Percentiles rank a stretch among this genome's conserved stretches.
Evolutionary conservation across 2,888 invertebrate genomes (phyloP).

Genomic region (Drosophila lacicola): DNA sequence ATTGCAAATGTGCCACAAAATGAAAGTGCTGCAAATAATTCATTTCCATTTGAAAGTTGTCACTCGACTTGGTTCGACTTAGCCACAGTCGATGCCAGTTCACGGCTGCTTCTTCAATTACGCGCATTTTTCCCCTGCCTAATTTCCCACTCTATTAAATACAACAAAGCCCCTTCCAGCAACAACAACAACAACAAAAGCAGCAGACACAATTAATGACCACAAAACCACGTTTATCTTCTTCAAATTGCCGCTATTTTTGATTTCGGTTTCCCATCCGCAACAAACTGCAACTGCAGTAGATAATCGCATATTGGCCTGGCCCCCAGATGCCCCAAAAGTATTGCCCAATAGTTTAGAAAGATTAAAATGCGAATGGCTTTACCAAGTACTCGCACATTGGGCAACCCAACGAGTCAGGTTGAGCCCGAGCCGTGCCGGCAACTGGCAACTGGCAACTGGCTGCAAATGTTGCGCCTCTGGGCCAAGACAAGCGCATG

Average conservation of each 20-base stretch:
- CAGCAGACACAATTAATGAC: constrained; percentile 26
- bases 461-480: constrained; percentile 30
- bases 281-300: constrained; percentile 24
- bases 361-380: constrained; percentile 72
- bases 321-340: constrained; percentile 42
- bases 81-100: constrained; percentile 1
- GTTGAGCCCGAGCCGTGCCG: constrained; percentile 22
- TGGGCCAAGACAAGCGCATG: constrained; percentile 43
- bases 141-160: constrained; percentile 47
- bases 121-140: constrained; percentile 42
- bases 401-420: constrained; percentile 52
- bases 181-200: constrained; percentile 15
- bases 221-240: constrained; percentile 58
- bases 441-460: constrained; percentile 17
- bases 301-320: constrained; percentile 60
- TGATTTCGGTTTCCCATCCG: constrained; percentile 51
- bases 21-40: constrained; percentile 68
- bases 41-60: constrained; percentile 75
- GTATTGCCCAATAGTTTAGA: constrained; percentile 76
- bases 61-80: constrained; percentile 52
- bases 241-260: constrained; percentile 62
- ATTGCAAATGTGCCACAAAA: constrained; percentile 62
- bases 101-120: constrained; percentile 60
- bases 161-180: constrained; percentile 23
- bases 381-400: constrained; percentile 45